Base-by-base conservation (phyloP, 2,797 vertebrate genomes). In the Leontopithecus rosalia region DNA sequence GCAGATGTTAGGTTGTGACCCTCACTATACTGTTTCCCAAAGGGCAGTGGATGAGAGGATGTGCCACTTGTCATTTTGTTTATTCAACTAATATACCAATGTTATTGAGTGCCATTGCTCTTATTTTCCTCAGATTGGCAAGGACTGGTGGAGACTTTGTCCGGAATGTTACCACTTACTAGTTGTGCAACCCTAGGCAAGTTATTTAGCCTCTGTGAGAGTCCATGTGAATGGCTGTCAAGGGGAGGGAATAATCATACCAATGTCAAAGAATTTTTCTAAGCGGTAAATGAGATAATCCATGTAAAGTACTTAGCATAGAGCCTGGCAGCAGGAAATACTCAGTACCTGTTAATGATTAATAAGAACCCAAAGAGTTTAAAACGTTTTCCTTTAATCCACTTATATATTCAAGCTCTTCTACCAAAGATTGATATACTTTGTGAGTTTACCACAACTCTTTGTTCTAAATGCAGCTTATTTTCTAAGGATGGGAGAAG, bases 91-190 rank as follows among this genome's bases (percentile, higher is more conserved):
- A 41, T 58, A 70, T 39, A 7, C 28, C 64, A 28, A 39, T 58
- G 58, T n/a, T 73, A 17, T 10, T 39, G 39, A 83, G 19, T 72
- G 12, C 14, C 19, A 13, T 43, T 88, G 64, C 79, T 30, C 46
- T 91, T 70, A 43, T 46, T 89, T 91, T 91, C 84, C 88, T 92
- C 33, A 41, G 20, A 52, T 93, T 73, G 39, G 15, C 7, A 46
- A 79, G 58, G 72, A 81, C 73, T 95, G 36, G 26, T 92, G 12
- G 73, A 64, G 41, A 88, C 82, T 88, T 95, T 91, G 70, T 30
- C 70, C 6, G 7, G 48, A 50, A 55, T 75, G 58, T 79, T 80
- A 73, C 28, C 36, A 9, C 22, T 46, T 67, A 22, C 5, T 55
- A 36, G 19, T 30, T 81, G 41, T 90, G 4, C 28, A 39, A n/a